phyloP scores from a whole-genome alignment of 2,113 vertebrate genomes.

The Oxyruncus cristatus region DNA sequence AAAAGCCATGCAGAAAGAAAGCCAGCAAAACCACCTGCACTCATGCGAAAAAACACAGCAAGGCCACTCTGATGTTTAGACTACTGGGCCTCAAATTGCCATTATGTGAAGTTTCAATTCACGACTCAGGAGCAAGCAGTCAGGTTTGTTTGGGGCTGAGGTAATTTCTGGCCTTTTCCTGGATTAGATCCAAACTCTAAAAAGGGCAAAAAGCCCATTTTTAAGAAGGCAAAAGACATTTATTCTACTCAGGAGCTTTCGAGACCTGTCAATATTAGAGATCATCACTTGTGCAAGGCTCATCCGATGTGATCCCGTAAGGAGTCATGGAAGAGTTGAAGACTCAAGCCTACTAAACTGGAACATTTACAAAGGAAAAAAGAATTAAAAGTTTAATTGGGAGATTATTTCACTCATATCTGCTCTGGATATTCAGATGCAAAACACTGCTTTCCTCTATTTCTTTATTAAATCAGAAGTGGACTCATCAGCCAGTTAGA shows the following conservation, averaged over 20 bases:
- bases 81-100: neutral
- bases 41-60: neutral
- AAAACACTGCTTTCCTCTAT: neutral
- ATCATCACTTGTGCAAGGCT: neutral
- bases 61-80: neutral
- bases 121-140: neutral
- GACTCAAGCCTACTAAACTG: neutral
- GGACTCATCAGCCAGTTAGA: neutral
- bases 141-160: neutral
- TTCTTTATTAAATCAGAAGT: neutral
- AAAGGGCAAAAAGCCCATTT: neutral
- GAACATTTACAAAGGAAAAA: neutral
- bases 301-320: neutral
- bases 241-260: neutral
- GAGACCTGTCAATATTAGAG: neutral
- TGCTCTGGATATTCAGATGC: neutral
- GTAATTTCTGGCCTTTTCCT: neutral
- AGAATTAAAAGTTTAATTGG: neutral
- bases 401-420: neutral
- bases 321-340: neutral
- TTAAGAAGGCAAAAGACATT: neutral
- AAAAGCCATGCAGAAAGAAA: neutral
- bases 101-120: conserved; percentile 2
- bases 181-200: neutral
- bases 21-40: neutral